These are phyloP conservation scores for Tinea pellionella DNA, from an alignment of 2,888 invertebrate species.

Conservation along the genomic window DNA sequence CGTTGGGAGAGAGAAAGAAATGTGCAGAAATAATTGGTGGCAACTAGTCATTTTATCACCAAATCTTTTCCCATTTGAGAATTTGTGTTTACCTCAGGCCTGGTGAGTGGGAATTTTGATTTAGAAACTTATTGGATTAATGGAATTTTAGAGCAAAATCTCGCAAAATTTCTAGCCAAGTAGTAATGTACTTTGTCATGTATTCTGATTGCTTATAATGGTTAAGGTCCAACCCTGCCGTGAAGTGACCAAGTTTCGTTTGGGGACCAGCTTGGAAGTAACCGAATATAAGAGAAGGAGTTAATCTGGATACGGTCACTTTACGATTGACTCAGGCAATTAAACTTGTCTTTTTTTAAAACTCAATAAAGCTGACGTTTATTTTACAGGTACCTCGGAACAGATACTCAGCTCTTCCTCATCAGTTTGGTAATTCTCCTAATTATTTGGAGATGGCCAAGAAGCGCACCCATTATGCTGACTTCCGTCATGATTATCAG, in stretches of 20 bases:
- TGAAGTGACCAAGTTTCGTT: too few relatives aligned
- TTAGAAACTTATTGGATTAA: too few relatives aligned
- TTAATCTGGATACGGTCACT: too few relatives aligned
- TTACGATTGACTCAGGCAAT: too few relatives aligned
- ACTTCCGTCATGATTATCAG: constrained; percentile 46
- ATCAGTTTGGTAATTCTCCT: constrained; percentile 49
- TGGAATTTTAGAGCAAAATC: background rate
- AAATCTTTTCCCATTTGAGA: constrained; percentile 55
- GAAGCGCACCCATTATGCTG: constrained; percentile 42
- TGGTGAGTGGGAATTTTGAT: constrained; percentile 35
- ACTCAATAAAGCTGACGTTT: too few relatives aligned
- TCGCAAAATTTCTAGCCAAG: too few relatives aligned
- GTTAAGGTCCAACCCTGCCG: too few relatives aligned
- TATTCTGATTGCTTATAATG: too few relatives aligned
- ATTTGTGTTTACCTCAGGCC: constrained; percentile 54
- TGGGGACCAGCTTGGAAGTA: background rate
- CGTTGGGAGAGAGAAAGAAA: constrained; percentile 48
- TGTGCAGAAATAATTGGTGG: constrained; percentile 60
- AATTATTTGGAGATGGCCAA: constrained; percentile 58
- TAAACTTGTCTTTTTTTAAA: too few relatives aligned
- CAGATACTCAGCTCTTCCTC: constrained; percentile 58
- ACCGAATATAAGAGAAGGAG: too few relatives aligned
- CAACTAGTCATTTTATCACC: constrained; percentile 55
- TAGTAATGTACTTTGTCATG: too few relatives aligned
- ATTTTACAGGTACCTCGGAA: constrained; percentile 52